Conservation (phyloP, 1,140 invertebrate genomes). For the Ctenoplectra terminalis region DNA sequence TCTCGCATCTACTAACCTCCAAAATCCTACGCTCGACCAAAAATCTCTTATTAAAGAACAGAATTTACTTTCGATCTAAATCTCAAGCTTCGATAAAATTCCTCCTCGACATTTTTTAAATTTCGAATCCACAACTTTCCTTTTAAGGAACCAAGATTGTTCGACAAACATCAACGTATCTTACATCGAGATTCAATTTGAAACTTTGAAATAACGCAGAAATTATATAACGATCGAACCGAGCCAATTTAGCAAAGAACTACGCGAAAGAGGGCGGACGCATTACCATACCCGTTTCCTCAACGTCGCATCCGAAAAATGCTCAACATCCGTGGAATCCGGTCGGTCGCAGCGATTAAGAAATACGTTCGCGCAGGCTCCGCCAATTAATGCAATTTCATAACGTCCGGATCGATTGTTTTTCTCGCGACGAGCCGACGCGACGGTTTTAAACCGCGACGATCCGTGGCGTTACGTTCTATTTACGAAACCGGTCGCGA, state of each 20-base stretch:
- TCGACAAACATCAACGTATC: background rate
- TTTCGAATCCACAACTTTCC: background rate
- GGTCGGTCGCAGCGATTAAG: conserved; percentile 21
- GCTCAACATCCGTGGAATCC: conserved; percentile 25
- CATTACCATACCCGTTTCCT: conserved; percentile 30
- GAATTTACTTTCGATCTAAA: background rate
- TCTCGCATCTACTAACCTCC: background rate
- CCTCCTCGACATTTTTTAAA: background rate
- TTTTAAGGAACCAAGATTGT: too few relatives aligned
- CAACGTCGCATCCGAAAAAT: conserved; percentile 18
- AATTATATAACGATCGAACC: background rate
- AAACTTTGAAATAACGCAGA: background rate
- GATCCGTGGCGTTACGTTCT: conserved; percentile 35
- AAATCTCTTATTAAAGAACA: background rate
- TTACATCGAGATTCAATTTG: too few relatives aligned
- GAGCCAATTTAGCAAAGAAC: background rate
- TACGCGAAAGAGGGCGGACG: too few relatives aligned
- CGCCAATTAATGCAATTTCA: conserved; percentile 51
- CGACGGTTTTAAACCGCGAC: background rate
- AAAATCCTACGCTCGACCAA: too few relatives aligned
- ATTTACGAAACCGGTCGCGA: conserved; percentile 61
- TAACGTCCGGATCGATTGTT: conserved; percentile 20
- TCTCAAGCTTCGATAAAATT: background rate
- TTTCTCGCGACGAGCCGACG: conserved; percentile 16
- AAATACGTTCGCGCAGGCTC: conserved; percentile 7